phyloP scores from a whole-genome alignment of 2,113 vertebrate genomes.

The Phaetusa simplex region DNA sequence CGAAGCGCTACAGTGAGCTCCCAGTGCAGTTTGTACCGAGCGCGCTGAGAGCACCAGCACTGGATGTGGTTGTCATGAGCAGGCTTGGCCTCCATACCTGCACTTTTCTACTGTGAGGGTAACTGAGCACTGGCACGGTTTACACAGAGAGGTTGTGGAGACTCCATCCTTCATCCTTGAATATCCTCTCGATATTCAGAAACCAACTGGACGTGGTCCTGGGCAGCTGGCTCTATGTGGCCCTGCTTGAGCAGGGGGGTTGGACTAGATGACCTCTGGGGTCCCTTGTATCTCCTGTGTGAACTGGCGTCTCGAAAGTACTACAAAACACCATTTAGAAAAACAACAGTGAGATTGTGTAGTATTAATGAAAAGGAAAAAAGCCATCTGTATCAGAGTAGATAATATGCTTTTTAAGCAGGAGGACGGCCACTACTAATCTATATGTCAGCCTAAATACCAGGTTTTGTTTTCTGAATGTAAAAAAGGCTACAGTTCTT shows the following conservation, averaged over 20 bases:
- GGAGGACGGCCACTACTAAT: neutral
- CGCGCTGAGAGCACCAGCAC: no score
- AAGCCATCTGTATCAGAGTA: neutral
- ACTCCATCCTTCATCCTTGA: neutral
- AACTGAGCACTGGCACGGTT: neutral
- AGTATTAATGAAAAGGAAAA: neutral
- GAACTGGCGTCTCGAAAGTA: neutral
- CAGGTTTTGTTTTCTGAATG: neutral
- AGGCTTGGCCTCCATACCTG: neutral
- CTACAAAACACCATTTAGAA: neutral
- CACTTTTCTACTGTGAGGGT: neutral
- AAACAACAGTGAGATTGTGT: neutral
- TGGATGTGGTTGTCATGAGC: neutral
- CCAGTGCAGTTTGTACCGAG: neutral
- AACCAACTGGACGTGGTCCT: neutral
- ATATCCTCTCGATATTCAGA: neutral
- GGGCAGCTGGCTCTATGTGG: neutral
- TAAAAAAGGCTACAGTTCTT: neutral
- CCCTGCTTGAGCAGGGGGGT: neutral
- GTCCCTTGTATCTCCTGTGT: neutral
- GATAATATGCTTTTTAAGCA: neutral
- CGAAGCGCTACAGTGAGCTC: rapidly evolving
- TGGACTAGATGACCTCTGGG: neutral
- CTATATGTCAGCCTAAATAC: neutral
- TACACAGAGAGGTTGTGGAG: neutral